Percentiles rank a stretch among this genome's conserved stretches.
These are phyloP conservation scores for Oscheius sp. DNA, from an alignment of 2,888 invertebrate genomes.

Conservation along the genomic window DNA sequence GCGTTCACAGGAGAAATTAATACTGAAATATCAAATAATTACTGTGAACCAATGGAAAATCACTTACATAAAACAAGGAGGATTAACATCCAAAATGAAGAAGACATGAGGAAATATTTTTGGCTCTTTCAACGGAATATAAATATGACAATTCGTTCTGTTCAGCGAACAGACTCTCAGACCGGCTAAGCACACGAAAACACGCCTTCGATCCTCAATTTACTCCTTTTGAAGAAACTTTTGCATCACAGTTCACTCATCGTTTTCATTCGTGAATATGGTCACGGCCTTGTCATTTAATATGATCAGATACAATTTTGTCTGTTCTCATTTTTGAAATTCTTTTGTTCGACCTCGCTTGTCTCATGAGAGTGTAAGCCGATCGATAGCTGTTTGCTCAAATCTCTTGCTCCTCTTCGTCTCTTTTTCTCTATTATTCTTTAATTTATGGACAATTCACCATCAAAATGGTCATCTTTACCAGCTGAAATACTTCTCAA, in stretches of 20 bases:
- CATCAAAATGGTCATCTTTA: conserved; percentile 7
- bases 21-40: neutral
- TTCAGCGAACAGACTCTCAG: conserved; percentile 13
- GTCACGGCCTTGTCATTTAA: too few species aligned
- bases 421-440: neutral
- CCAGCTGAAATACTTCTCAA: conserved; percentile 12
- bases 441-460: neutral
- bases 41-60: neutral
- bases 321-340: neutral
- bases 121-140: too few species aligned
- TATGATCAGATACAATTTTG: too few species aligned
- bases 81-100: neutral
- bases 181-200: neutral
- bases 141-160: neutral
- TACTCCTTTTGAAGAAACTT: neutral
- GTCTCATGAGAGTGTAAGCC: conserved; percentile 8
- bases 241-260: conserved; percentile 22
- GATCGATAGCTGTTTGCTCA: conserved; percentile 35
- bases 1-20: neutral
- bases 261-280: neutral
- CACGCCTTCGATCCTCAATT: conserved; percentile 2
- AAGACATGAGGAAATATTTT: too few species aligned
- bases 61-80: conserved; percentile 9
- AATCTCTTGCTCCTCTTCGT: conserved; percentile 19
- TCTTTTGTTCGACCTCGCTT: neutral